A percentile compares a stretch with the other conserved stretches of the same genome.
Evolutionary conservation across 1,140 invertebrate genomes (phyloP).

Genomic region (Macrostomum lignano): DNA sequence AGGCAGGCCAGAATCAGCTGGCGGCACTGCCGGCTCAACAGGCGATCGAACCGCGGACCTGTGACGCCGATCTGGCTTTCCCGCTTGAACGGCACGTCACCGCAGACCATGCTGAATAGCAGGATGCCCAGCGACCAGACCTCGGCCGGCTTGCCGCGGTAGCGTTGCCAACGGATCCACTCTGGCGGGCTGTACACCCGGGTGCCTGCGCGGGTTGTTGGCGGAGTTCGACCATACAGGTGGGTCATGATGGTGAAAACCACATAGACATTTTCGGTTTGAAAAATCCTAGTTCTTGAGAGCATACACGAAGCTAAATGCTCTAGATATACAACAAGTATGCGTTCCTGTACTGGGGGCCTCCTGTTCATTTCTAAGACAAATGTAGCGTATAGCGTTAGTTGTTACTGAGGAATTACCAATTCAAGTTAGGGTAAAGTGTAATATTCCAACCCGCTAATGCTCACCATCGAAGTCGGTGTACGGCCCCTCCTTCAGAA

Average conservation of each 20-base stretch:
- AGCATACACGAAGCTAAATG: too few species aligned
- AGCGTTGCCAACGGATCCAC: constrained; percentile 35
- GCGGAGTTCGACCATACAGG: not conserved
- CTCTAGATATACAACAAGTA: too few species aligned
- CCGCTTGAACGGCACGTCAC: constrained; percentile 40
- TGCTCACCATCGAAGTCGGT: constrained; percentile 39
- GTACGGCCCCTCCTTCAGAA: constrained; percentile 34
- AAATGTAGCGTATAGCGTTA: too few species aligned
- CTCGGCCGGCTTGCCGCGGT: constrained; percentile 35
- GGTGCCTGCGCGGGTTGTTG: constrained; percentile 30
- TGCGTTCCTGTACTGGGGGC: too few species aligned
- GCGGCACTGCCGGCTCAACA: not conserved
- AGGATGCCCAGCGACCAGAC: constrained; percentile 42
- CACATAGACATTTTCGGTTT: too few species aligned
- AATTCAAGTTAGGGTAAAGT: too few species aligned
- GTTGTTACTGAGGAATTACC: too few species aligned
- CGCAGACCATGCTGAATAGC: constrained; percentile 40
- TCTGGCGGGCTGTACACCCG: constrained; percentile 41
- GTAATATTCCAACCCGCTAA: too few species aligned
- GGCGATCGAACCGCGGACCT: constrained; percentile 13
- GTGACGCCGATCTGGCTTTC: constrained; percentile 37
- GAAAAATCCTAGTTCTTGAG: too few species aligned
- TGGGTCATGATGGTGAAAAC: too few species aligned
- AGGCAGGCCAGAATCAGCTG: constrained; percentile 35
- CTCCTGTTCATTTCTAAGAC: too few species aligned